Evolutionary conservation across 2,113 vertebrate species (phyloP).

Genomic region (Miniopterus natalensis): DNA sequence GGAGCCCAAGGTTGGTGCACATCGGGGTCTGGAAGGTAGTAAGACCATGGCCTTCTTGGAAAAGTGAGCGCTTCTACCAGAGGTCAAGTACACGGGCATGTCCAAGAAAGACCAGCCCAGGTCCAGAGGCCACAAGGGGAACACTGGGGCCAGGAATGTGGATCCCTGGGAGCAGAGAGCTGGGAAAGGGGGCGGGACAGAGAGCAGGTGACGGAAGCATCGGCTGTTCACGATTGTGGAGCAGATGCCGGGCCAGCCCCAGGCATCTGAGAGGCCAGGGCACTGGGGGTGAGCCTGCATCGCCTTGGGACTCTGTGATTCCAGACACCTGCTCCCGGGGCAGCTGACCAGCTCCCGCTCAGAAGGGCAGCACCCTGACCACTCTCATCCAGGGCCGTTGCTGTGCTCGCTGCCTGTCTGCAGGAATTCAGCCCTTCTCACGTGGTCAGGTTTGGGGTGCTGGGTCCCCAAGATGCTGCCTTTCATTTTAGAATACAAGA

Average conservation of each 20-base stretch:
- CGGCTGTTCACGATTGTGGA: rapidly evolving
- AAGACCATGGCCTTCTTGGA: background rate
- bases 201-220: rapidly evolving
- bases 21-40: too few relatives aligned
- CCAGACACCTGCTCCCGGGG: rapidly evolving
- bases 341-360: too few relatives aligned
- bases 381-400: rapidly evolving
- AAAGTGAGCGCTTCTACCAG: background rate
- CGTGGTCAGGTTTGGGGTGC: rapidly evolving
- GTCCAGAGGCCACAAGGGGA: background rate
- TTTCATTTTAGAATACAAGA: background rate
- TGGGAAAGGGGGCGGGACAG: background rate
- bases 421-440: background rate
- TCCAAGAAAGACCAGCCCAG: too few relatives aligned
- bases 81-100: rapidly evolving
- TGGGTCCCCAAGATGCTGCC: too few relatives aligned
- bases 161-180: background rate
- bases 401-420: rapidly evolving
- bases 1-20: rapidly evolving
- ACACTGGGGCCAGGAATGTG: background rate
- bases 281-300: rapidly evolving
- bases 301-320: too few relatives aligned
- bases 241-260: too few relatives aligned
- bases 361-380: rapidly evolving
- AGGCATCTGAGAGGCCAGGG: rapidly evolving